Base-by-base conservation (phyloP, 2,113 vertebrate species). In the Datnioides undecimradiatus region DNA sequence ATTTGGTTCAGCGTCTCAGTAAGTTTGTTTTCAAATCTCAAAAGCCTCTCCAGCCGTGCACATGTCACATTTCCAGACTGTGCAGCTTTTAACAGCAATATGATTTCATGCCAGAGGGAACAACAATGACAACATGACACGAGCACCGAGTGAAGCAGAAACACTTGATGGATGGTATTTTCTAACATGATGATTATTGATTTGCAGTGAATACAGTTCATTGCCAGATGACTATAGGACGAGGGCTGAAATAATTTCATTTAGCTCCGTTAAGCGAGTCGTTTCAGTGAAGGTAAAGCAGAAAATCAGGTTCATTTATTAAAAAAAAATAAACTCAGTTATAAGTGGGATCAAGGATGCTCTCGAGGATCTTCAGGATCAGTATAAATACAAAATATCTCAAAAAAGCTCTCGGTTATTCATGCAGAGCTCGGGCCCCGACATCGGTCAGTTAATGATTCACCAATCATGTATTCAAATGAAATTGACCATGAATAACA, bases 171-270 rank as follows among this genome's bases (percentile, higher is more conserved):
- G 31, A 48, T 29, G 14, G 41, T 31, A 13, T 48, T 83, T 13
- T 80, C 57, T 27, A 6, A 75, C 25, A 0, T 54, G 75, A 60
- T 69, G 79, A 55, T 55, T 77, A 83, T 85, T 80, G 79, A 83
- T 83, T 71, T 40, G 66, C 62, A 31, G 17, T 57, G 58, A 83
- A 55, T 25, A 40, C 67, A 36, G 46, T 57, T 83, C 0, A 14
- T 52, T 73, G 70, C 45, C 41, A 55, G 40, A 45, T 4, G 63
- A 46, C 55, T 38, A 12, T 1, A 23, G 23, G 25, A 46, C 11
- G 9, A 70, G 2, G 27, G n/a, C 36, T 65, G 58, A 48, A 29
- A 59, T 73, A 10, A 80, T 62, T 49, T 55, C 69, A 74, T 60
- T 46, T 14, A 16, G 13, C 12, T 36, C 10, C 0, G 43, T 41